These are phyloP conservation scores for Lota lota DNA, from an alignment of 2,113 vertebrate genomes.

Conservation along the genomic window DNA sequence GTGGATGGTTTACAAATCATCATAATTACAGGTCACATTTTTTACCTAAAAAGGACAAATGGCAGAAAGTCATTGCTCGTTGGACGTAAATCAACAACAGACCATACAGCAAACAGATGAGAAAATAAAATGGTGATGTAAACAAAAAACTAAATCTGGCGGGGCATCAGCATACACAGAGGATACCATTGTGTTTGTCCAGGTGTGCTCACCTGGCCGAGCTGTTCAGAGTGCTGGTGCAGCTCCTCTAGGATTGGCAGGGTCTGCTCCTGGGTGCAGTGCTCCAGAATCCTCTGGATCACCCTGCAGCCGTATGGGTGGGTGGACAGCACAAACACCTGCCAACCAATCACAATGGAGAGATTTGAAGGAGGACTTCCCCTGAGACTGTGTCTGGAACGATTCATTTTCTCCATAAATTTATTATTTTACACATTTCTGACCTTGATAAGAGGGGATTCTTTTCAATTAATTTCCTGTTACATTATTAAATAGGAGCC, in stretches of 20 bases:
- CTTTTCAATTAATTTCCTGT: no score
- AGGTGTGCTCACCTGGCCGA: constrained; percentile 83
- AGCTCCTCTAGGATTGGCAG: constrained; percentile 90
- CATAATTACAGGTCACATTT: constrained; percentile 57
- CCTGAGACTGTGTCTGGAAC: no score
- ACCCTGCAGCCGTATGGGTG: constrained; percentile 96
- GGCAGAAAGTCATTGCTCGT: constrained; percentile 5
- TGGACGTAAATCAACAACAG: neutral
- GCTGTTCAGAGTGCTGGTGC: constrained; percentile 93
- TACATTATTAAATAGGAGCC: no score
- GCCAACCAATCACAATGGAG: constrained; percentile 5
- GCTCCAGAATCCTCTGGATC: constrained; percentile 94
- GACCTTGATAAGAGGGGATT: no score
- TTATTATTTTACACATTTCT: no score
- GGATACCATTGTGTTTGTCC: constrained; percentile 18
- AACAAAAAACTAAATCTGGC: constrained; percentile 5
- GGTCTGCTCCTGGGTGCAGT: constrained; percentile 95
- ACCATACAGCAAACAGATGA: neutral
- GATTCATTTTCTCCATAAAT: no score
- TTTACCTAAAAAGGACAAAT: constrained; percentile 39
- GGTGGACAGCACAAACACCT: constrained; percentile 96
- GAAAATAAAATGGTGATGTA: constrained; percentile 15
- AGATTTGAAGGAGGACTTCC: no score
- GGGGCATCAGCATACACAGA: constrained; percentile 1
- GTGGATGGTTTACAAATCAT: constrained; percentile 60